These are phyloP conservation scores for Amphipoea lucens DNA, from an alignment of 2,888 invertebrate species.

Conservation along the genomic window DNA sequence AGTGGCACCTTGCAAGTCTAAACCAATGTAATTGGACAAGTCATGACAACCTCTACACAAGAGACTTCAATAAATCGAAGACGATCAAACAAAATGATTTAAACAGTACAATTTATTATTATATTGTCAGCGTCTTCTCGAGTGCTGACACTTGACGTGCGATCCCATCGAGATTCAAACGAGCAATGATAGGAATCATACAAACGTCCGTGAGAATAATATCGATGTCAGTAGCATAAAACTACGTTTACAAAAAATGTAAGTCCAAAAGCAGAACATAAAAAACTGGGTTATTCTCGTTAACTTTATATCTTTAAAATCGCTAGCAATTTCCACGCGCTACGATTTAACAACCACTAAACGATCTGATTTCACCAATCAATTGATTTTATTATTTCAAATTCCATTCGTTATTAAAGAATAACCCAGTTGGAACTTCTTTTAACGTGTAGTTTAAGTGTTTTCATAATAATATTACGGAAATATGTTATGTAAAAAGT, in stretches of 20 bases:
- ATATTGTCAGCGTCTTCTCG: slow-evolving; percentile 17
- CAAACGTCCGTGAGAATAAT: slow-evolving; percentile 39
- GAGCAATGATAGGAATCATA: slow-evolving; percentile 21
- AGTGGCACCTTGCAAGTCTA: background rate
- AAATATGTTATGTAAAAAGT: slow-evolving; percentile 36
- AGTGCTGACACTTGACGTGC: slow-evolving; percentile 38
- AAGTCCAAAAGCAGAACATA: slow-evolving; percentile 45
- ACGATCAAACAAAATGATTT: slow-evolving; percentile 13
- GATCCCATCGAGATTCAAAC: slow-evolving; percentile 31
- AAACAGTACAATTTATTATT: slow-evolving; percentile 23
- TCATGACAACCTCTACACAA: background rate
- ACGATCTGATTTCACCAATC: slow-evolving; percentile 55
- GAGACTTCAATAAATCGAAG: slow-evolving; percentile 10
- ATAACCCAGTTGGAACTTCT: slow-evolving; percentile 41
- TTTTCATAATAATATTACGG: slow-evolving; percentile 46
- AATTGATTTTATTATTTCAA: slow-evolving; percentile 59
- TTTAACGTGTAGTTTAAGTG: slow-evolving; percentile 32
- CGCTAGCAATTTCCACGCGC: slow-evolving; percentile 63
- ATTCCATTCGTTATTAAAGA: slow-evolving; percentile 53
- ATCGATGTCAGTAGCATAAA: slow-evolving; percentile 50
- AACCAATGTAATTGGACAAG: background rate
- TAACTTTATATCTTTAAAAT: slow-evolving; percentile 60
- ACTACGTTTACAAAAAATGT: slow-evolving; percentile 35
- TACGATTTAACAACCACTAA: slow-evolving; percentile 45
- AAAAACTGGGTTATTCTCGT: slow-evolving; percentile 63